Conservation (phyloP, 2,888 invertebrate species). For the Tetragonula carbonaria region DNA sequence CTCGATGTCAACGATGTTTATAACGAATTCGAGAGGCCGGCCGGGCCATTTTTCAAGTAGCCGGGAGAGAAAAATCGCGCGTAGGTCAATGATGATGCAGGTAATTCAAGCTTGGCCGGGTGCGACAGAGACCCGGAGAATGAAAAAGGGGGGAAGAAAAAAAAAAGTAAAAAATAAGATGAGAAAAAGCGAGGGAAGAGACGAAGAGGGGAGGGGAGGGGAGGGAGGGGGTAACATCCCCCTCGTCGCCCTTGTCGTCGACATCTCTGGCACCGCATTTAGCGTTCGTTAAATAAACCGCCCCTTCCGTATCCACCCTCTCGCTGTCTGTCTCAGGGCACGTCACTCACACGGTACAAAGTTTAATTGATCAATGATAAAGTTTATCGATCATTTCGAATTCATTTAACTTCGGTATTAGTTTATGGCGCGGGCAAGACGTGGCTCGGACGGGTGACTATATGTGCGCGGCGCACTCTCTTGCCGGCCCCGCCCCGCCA, state of each 20-base stretch:
- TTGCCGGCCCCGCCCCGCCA: too few species aligned
- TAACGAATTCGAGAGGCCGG: neutral
- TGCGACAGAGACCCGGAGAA: neutral
- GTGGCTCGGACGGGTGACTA: slow-evolving; percentile 43
- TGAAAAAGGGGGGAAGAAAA: too few species aligned
- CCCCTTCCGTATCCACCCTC: slow-evolving; percentile 69
- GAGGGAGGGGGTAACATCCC: slow-evolving; percentile 45
- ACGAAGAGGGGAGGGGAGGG: too few species aligned
- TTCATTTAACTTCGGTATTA: slow-evolving; percentile 83
- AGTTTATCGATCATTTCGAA: slow-evolving; percentile 84
- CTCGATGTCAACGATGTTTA: neutral
- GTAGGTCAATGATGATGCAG: neutral
- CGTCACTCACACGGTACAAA: slow-evolving; percentile 83
- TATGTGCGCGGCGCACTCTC: slow-evolving; percentile 20
- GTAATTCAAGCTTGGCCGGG: neutral
- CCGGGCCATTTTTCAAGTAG: neutral
- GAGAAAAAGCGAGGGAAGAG: slow-evolving; percentile 9
- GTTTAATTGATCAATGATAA: slow-evolving; percentile 85
- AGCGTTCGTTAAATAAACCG: slow-evolving; percentile 83
- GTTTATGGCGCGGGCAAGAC: slow-evolving; percentile 77
- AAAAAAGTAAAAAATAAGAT: too few species aligned
- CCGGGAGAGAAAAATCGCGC: neutral
- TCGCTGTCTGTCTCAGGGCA: slow-evolving; percentile 69
- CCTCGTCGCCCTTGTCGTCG: slow-evolving; percentile 49
- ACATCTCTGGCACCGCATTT: slow-evolving; percentile 77